A percentile compares a stretch with the other conserved stretches of the same genome.
These are phyloP conservation scores for Drosophila prosaltans DNA, from an alignment of 1,140 invertebrate species.

Conservation along the genomic window DNA sequence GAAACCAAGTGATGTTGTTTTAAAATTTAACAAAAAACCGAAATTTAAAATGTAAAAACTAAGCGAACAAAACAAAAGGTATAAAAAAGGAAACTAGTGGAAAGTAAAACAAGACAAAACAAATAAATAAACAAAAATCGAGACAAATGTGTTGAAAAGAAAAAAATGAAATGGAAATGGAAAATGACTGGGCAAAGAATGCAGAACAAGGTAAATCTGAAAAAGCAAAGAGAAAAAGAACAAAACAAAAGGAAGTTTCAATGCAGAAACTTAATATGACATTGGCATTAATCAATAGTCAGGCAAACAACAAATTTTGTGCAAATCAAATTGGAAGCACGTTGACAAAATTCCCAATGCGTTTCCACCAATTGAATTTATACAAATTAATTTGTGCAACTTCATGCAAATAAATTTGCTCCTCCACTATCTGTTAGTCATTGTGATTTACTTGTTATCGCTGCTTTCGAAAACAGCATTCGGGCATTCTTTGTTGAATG, in stretches of 20 bases:
- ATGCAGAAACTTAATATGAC: neutral
- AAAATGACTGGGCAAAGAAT: slow-evolving; percentile 39
- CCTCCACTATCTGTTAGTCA: neutral
- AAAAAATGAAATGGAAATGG: slow-evolving; percentile 41
- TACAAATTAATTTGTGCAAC: neutral
- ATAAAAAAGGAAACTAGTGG: slow-evolving; percentile 28
- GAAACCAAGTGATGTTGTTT: slow-evolving; percentile 83
- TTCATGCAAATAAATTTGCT: neutral
- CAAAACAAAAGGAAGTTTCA: neutral
- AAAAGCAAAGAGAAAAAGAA: neutral
- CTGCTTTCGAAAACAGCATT: neutral
- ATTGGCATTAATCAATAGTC: neutral
- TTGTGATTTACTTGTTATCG: neutral
- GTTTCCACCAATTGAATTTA: neutral
- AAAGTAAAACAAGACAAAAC: slow-evolving; percentile 13
- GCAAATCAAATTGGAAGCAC: neutral
- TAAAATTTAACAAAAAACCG: slow-evolving; percentile 68
- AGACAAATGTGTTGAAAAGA: slow-evolving; percentile 66
- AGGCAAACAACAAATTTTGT: slow-evolving; percentile 25
- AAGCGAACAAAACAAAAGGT: slow-evolving; percentile 27
- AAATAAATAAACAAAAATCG: slow-evolving; percentile 50
- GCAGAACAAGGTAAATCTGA: slow-evolving; percentile 47
- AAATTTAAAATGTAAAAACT: slow-evolving; percentile 36
- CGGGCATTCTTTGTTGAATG: neutral
- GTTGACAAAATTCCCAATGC: neutral